Evolutionary conservation across 2,113 vertebrate species (phyloP), one percentile per base, ranked within the genome.

Genomic region (Chrysochloris asiatica): DNA sequence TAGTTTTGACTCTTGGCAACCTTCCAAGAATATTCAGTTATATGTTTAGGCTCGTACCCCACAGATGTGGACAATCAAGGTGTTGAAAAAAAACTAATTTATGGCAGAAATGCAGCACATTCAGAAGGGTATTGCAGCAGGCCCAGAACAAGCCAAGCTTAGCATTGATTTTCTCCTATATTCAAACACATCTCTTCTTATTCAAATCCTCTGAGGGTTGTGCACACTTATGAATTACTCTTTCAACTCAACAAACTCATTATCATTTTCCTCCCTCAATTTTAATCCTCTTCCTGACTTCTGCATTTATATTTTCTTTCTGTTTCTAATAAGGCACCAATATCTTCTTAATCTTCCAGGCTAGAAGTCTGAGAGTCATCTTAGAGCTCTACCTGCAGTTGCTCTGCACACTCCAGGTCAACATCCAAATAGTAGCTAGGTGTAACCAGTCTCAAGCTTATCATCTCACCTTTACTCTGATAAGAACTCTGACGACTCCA

Each of bases 1-100:
- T 67, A 3, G 30, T 33, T 54, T 93, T 83, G 87, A 63, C 48
- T 65, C 85, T 87, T 92, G 95, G 95, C 43, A 47, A 12, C 9
- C 77, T 92, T 88, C 86, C 95, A 95, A 95, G 73, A 93, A 91
- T 45, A 94, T 94, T 94, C 88, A 94, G 50, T 95, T 77, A 47
- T 36, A 6, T 86, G 72, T 63, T 72, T 86, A 95, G 84, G 41
- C 71, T 86, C 78, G 56, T 83, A 69, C n/a, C 38, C 45, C 45
- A 86, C 86, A 88, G 83, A 90, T 94, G 77, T 85, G 54, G 67
- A 77, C 50, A 88, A 86, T 81, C 41, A 89, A 43, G 16, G 52
- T 86, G 43, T 45, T 28, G 50, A 54, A 19, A 43, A 36, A n/a
- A n/a, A 33, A 61, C 45, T 28, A 28, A 65, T 61, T 47, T 8